Percentiles rank a stretch among this genome's conserved stretches.
These are phyloP conservation scores for Brachirus orientalis DNA, from an alignment of 2,113 vertebrate species.

Conservation along the genomic window DNA sequence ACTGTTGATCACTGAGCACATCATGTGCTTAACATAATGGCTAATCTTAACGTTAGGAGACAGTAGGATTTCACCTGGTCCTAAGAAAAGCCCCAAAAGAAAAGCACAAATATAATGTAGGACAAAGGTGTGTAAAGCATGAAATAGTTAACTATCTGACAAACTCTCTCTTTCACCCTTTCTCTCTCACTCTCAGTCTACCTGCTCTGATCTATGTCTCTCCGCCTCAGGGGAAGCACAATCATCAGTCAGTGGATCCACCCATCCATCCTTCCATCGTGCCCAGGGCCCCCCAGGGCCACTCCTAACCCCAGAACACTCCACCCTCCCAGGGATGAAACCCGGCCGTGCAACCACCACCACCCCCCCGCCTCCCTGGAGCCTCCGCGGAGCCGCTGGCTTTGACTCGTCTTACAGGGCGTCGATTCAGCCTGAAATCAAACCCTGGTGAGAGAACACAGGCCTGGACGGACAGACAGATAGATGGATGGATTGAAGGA, in stretches of 20 bases:
- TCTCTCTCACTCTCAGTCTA: constrained; percentile 40
- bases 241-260: constrained; percentile 77
- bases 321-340: constrained; percentile 75
- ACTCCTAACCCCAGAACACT: constrained; percentile 76
- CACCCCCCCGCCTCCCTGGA: constrained; percentile 58
- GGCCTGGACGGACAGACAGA: constrained; percentile 62
- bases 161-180: constrained; percentile 28
- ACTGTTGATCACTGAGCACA: too few species aligned
- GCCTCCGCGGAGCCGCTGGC: constrained; percentile 66
- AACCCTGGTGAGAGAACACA: constrained; percentile 75
- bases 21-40: too few species aligned
- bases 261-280: constrained; percentile 70
- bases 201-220: constrained; percentile 72
- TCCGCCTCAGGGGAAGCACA: constrained; percentile 67
- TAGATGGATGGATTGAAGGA: constrained; percentile 60
- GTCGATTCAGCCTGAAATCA: constrained; percentile 83
- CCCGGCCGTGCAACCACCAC: constrained; percentile 55
- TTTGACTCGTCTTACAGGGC: constrained; percentile 81
- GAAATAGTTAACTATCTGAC: constrained; percentile 54
- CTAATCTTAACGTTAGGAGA: too few species aligned
- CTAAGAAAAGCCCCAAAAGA: too few species aligned
- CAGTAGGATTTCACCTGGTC: too few species aligned
- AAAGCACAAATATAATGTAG: too few species aligned
- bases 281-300: constrained; percentile 66
- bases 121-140: constrained; percentile 10